Conservation (phyloP, 1,140 invertebrate species). For the Drosophila punjabiensis region DNA sequence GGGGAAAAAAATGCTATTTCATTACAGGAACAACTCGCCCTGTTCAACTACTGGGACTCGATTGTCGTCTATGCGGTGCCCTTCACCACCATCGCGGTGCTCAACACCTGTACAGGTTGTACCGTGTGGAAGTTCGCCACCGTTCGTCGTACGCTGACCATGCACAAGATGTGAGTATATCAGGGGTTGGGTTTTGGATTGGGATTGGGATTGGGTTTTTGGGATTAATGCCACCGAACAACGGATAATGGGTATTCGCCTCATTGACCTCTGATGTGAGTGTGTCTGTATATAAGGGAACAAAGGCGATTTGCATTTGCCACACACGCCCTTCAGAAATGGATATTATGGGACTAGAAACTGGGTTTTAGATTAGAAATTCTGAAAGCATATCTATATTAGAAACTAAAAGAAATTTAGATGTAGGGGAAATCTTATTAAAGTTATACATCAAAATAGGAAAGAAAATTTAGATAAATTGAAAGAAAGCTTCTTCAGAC, state of each 20-base stretch:
- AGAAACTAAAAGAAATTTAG: background rate
- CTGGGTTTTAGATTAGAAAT: background rate
- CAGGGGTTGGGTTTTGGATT: too few species aligned
- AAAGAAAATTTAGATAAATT: too few species aligned
- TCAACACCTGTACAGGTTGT: slow-evolving; percentile 90
- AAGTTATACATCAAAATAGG: too few species aligned
- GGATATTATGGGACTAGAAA: background rate
- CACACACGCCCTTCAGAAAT: slow-evolving; percentile 2
- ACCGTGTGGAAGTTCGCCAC: slow-evolving; percentile 88
- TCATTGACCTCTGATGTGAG: background rate
- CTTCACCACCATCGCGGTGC: slow-evolving; percentile 88
- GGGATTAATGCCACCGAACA: slow-evolving; percentile 8
- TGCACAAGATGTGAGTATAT: slow-evolving; percentile 75
- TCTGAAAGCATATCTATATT: background rate
- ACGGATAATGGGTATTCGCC: slow-evolving; percentile 7
- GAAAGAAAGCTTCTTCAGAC: too few species aligned
- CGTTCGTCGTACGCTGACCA: slow-evolving; percentile 87
- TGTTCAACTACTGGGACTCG: slow-evolving; percentile 90
- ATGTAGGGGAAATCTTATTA: background rate
- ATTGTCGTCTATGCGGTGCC: slow-evolving; percentile 90
- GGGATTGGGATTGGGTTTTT: background rate
- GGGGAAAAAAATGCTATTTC: slow-evolving; percentile 6
- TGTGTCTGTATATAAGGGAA: background rate
- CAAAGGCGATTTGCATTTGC: slow-evolving; percentile 5
- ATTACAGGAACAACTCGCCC: slow-evolving; percentile 86